Base-by-base conservation (phyloP, 2,113 vertebrate genomes). In the Oryzias woworae region DNA sequence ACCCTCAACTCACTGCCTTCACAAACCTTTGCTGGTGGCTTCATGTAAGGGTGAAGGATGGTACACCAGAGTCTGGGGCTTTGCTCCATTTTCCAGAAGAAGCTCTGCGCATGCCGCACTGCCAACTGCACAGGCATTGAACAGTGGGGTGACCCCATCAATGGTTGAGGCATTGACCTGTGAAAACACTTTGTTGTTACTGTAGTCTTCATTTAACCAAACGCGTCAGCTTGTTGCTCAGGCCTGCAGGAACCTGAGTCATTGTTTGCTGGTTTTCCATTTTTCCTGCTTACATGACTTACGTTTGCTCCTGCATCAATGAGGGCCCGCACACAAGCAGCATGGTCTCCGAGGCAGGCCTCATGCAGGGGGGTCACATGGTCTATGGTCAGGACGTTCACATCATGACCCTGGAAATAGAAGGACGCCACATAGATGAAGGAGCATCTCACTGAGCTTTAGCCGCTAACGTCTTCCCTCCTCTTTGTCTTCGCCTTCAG, bases 251-350 rank as follows among this genome's bases (percentile, higher is more conserved):
- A 57, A 48, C 45, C 7, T 36, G 31, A 36, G 31, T 36, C 2
- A 8, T 36, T 7, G 31, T 36, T 36, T 36, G 31, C 5, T 4
- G 26, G 26, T 26, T 26, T 26, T 26, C 31, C 7, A 36, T 36
- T 36, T 36, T 36, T 36, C 36, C 36, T 36, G 36, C 36, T 12
- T 36, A 36, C 23, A 42, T 48, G 77, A 84, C 94, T 95, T 91
- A 98, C 97, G 63, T 96, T 96, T 48, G 95, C 97, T 82, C 97
- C 96, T 24, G 97, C 96, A 77, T 98, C 94, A 31, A 98, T 93
- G 58, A 99, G 95, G 26, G 92, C 93, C 80, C 94, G 91, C 61
- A 94, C 94, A 83, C 97, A 99, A 8, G 93, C 92, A 5, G 92
- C 94, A 0, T 98, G 96, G 78, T 94, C 93, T 68, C 94, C 96